Evolutionary conservation across 2,888 invertebrate species (phyloP).

Genomic region (Lepetodrilus schrolli): DNA sequence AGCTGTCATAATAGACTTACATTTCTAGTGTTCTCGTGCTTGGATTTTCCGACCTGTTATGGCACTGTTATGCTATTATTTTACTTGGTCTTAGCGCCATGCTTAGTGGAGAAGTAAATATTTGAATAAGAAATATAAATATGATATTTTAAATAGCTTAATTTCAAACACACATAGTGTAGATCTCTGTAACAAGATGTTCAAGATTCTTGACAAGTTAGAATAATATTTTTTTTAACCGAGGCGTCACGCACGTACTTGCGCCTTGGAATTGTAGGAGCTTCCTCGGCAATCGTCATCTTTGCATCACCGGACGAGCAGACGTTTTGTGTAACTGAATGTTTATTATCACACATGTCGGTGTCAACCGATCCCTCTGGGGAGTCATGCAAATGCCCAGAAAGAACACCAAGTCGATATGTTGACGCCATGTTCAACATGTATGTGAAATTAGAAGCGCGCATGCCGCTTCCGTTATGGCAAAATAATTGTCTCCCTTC

Average conservation of each 20-base stretch:
- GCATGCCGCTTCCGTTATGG: background rate
- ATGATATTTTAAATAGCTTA: too few relatives aligned
- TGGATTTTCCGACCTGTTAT: too few relatives aligned
- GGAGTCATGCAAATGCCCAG: background rate
- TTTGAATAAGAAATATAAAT: too few relatives aligned
- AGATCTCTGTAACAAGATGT: too few relatives aligned
- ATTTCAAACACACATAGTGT: too few relatives aligned
- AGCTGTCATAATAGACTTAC: too few relatives aligned
- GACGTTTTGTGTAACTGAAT: slow-evolving; percentile 10
- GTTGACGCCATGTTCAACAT: slow-evolving; percentile 36
- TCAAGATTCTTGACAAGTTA: too few relatives aligned
- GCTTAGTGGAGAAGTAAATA: too few relatives aligned
- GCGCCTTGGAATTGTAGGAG: slow-evolving; percentile 68
- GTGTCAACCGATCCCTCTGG: background rate
- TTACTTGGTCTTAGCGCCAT: too few relatives aligned
- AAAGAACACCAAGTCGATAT: slow-evolving; percentile 24
- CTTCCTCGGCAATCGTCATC: slow-evolving; percentile 53
- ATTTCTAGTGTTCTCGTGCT: too few relatives aligned
- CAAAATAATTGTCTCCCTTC: background rate
- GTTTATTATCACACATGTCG: background rate
- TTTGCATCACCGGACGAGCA: slow-evolving; percentile 33
- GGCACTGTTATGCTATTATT: too few relatives aligned
- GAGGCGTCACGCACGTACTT: slow-evolving; percentile 54
- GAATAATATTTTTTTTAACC: too few relatives aligned
- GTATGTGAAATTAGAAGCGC: background rate